A percentile compares a stretch with the other conserved stretches of the same genome.
Evolutionary conservation across 2,797 vertebrate species (phyloP).

Genomic region (Moxostoma hubbsi): DNA sequence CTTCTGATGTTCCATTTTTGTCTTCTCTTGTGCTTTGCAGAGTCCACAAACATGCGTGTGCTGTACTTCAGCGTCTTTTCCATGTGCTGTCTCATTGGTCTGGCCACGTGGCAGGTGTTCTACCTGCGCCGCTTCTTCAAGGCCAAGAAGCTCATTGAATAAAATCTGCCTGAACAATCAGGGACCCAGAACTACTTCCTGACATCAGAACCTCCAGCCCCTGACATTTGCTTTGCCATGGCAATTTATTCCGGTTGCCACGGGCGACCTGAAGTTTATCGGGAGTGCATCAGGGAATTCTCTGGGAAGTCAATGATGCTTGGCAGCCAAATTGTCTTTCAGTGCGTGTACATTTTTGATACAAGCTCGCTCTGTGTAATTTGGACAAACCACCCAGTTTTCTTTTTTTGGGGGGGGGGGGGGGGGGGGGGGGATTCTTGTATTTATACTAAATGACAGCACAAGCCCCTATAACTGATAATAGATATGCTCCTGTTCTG

Average conservation of each 20-base stretch:
- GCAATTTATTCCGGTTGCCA: conserved; percentile 27
- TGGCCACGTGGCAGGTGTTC: conserved; percentile 99
- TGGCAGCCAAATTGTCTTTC: conserved; percentile 43
- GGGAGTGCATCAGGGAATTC: conserved; percentile 43
- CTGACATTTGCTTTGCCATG: conserved; percentile 30
- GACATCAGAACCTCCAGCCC: conserved; percentile 30
- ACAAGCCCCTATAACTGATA: conserved; percentile 38
- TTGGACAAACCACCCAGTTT: conserved; percentile 7
- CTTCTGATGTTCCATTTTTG: not conserved
- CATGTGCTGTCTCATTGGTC: conserved; percentile 97
- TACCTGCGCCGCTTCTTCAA: conserved; percentile 98
- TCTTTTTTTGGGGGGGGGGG: not conserved
- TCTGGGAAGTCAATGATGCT: conserved; percentile 43
- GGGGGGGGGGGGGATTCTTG: not conserved
- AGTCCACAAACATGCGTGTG: conserved; percentile 96
- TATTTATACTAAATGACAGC: conserved; percentile 40
- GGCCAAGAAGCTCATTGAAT: conserved; percentile 99
- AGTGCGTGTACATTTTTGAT: conserved; percentile 46
- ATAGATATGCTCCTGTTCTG: not conserved
- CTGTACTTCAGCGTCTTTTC: conserved; percentile 99
- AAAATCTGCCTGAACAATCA: conserved; percentile 64
- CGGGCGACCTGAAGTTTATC: conserved; percentile 25
- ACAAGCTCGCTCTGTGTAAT: conserved; percentile 28
- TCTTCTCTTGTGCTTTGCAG: conserved; percentile 71
- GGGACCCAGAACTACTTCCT: conserved; percentile 61